Base-by-base conservation (phyloP, 2,888 invertebrate species). In the Formica aserva region DNA sequence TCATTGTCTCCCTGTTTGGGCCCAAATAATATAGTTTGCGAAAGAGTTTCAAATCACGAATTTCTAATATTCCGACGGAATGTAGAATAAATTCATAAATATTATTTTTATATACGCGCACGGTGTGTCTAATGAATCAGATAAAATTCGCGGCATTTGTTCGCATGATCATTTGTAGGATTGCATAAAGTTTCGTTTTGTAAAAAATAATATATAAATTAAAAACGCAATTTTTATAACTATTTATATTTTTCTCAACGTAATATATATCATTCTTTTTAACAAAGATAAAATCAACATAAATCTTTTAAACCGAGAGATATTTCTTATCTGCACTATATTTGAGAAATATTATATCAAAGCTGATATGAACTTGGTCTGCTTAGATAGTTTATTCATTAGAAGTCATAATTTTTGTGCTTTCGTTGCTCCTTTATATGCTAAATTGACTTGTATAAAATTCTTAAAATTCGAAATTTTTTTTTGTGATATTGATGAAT, bases 1-100 rank as follows among this genome's bases (percentile, higher is more conserved):
- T 85, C 80, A 89, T 90, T 90, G 89, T 90, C 83, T 92, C 90
- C 86, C 89, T 90, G 69, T 77, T 77, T 77, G n/a, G 29, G 9
- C 13, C n/a, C 29, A 38, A 52, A 76, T 92, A 93, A 93, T 90
- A 91, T 89, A 89, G 63, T 35, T 67, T 26, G 1, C 45, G 57
- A 2, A 60, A 45, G 22, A 26, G 35, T 72, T 72, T 60, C 35
- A 26, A 45, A 60, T 80, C 74, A 18, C 8, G 26, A 74, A 60
- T 66, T 32, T 32, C 66, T 32, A 81, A 82, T 62, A 81, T 32
- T 66, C 32, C 48, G n/a, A n/a, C n/a, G n/a, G 8, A n/a, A 18
- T 48, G 0, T 18, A 18, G 0, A n/a, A 52, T 52, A n/a, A n/a
- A n/a, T 18, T 41, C 26, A 38, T 52, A 38, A 67, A 1, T 41